Conservation (phyloP, 1,140 invertebrate genomes). For the Galendromus occidentalis region DNA sequence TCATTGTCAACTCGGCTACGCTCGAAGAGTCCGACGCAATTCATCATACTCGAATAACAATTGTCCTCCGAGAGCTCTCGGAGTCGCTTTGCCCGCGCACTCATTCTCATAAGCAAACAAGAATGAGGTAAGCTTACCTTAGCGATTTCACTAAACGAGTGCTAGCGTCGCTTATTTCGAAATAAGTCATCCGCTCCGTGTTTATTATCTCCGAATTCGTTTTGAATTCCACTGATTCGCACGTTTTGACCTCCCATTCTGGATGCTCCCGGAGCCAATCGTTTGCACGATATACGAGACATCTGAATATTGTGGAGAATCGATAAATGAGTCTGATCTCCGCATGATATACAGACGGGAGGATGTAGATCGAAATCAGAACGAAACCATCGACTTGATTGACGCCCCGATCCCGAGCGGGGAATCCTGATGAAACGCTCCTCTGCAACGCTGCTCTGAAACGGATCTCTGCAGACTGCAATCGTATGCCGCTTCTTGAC, state of each 20-base stretch:
- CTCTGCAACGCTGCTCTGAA: too few relatives aligned
- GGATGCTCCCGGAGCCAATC: conserved; percentile 17
- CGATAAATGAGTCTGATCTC: neutral
- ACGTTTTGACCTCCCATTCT: conserved; percentile 17
- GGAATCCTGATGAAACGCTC: too few relatives aligned
- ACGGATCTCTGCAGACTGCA: too few relatives aligned
- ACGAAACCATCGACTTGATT: neutral
- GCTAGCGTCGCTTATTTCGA: conserved; percentile 13
- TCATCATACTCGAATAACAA: neutral
- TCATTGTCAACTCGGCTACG: neutral
- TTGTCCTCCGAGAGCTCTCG: too few relatives aligned
- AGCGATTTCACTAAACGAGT: conserved; percentile 15
- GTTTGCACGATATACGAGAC: conserved; percentile 18
- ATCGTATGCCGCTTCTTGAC: too few relatives aligned
- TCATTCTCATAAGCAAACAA: too few relatives aligned
- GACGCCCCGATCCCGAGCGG: too few relatives aligned
- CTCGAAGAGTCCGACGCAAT: neutral
- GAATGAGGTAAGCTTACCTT: conserved; percentile 11
- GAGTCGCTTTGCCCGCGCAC: too few relatives aligned
- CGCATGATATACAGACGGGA: neutral
- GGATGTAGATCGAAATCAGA: neutral
- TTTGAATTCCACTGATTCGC: conserved; percentile 20
- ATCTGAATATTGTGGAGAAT: conserved; percentile 14
- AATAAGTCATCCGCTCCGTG: conserved; percentile 18
- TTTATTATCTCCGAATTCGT: conserved; percentile 7